These are phyloP conservation scores for Maconellicoccus hirsutus DNA, from an alignment of 1,140 invertebrate species.

Conservation along the genomic window DNA sequence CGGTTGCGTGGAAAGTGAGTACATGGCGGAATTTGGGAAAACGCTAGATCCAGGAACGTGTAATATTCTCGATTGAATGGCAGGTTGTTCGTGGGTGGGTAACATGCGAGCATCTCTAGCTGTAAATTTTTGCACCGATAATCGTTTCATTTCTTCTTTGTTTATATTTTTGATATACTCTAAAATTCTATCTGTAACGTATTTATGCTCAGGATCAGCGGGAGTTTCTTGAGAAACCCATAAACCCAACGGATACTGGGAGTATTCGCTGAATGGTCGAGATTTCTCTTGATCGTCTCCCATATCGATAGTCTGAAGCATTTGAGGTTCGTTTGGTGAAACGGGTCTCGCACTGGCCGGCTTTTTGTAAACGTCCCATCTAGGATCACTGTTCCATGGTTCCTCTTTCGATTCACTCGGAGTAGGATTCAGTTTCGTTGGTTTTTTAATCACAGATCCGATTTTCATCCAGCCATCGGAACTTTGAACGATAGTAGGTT, in stretches of 20 bases:
- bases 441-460: neutral
- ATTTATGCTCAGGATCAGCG: slow-evolving; percentile 27
- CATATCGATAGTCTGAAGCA: slow-evolving; percentile 7
- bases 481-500: slow-evolving; percentile 6
- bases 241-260: slow-evolving; percentile 14
- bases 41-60: slow-evolving; percentile 47
- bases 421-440: neutral
- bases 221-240: neutral
- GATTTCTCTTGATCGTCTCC: neutral
- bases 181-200: slow-evolving; percentile 33
- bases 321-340: neutral
- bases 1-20: slow-evolving; percentile 39
- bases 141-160: slow-evolving; percentile 42
- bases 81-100: slow-evolving; percentile 31
- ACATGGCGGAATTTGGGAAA: slow-evolving; percentile 50
- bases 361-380: slow-evolving; percentile 6
- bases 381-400: neutral
- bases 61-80: slow-evolving; percentile 53
- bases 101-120: slow-evolving; percentile 10
- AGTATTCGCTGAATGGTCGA: neutral
- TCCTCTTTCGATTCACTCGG: neutral
- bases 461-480: slow-evolving; percentile 22
- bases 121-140: slow-evolving; percentile 1
- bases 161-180: slow-evolving; percentile 53
- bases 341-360: neutral